These are phyloP conservation scores for Onychomys torridus DNA, from an alignment of 2,797 vertebrate genomes.

Conservation along the genomic window DNA sequence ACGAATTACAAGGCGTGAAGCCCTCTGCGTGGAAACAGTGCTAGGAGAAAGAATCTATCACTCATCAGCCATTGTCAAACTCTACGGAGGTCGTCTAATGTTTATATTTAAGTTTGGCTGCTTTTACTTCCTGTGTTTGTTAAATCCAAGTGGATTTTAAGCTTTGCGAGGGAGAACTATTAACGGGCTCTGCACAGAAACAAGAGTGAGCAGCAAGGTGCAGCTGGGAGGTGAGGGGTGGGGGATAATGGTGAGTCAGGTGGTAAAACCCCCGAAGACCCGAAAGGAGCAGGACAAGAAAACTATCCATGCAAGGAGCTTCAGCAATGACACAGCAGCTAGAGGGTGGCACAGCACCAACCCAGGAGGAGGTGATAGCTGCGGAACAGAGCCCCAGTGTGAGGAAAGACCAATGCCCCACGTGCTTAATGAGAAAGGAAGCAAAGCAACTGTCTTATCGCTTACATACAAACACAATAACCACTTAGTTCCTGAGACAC, in stretches of 20 bases:
- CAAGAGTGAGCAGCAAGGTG: background rate
- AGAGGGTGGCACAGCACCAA: background rate
- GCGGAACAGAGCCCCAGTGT: background rate
- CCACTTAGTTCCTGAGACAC: background rate
- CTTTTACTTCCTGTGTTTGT: background rate
- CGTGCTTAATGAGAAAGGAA: conserved; percentile 30
- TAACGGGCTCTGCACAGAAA: background rate
- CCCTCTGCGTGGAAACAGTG: background rate
- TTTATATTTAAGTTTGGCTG: conserved; percentile 11
- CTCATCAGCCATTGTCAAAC: background rate
- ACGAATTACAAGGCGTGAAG: background rate
- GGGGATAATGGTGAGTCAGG: background rate
- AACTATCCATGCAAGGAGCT: background rate
- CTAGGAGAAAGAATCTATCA: background rate
- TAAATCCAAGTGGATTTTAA: conserved; percentile 37
- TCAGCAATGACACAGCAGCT: background rate
- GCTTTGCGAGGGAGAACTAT: background rate
- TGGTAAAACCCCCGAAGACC: background rate
- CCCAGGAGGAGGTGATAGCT: background rate
- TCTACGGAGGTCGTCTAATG: background rate
- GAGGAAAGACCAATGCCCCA: background rate
- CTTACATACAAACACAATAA: background rate
- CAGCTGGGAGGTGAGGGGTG: background rate
- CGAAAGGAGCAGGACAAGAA: background rate
- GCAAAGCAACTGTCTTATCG: background rate